Percentiles rank a stretch among this genome's conserved stretches.
These are phyloP conservation scores for Zosterops borbonicus DNA, from an alignment of 2,113 vertebrate genomes.

Conservation along the genomic window DNA sequence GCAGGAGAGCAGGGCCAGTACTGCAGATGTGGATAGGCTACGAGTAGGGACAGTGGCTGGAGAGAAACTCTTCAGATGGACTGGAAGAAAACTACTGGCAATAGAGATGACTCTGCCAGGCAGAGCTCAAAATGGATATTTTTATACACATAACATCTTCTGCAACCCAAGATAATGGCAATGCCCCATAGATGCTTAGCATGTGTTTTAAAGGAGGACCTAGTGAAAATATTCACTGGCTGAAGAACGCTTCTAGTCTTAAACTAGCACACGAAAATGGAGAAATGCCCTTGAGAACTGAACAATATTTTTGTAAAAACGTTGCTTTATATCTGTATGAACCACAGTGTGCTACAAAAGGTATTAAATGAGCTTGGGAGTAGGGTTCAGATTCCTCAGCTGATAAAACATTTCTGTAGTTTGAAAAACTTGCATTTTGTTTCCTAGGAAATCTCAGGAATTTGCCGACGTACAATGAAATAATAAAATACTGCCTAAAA, in stretches of 20 bases:
- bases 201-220: not conserved
- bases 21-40: not conserved
- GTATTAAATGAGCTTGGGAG: not conserved
- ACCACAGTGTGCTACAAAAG: not conserved
- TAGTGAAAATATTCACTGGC: not conserved
- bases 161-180: not conserved
- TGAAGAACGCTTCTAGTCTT: not conserved
- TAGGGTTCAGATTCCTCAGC: not conserved
- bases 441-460: not conserved
- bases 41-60: not conserved
- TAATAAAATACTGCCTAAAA: not conserved
- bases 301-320: not conserved
- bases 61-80: not conserved
- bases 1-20: not conserved
- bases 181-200: not conserved
- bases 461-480: not conserved
- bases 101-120: not conserved
- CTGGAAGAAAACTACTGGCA: not conserved
- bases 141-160: not conserved
- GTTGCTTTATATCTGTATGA: not conserved
- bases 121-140: not conserved
- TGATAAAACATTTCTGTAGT: not conserved
- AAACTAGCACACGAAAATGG: not conserved
- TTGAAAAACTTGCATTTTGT: not conserved
- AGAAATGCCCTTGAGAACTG: not conserved